These are phyloP conservation scores for Hemibagrus wyckioides DNA, from an alignment of 2,113 vertebrate genomes.

Conservation along the genomic window DNA sequence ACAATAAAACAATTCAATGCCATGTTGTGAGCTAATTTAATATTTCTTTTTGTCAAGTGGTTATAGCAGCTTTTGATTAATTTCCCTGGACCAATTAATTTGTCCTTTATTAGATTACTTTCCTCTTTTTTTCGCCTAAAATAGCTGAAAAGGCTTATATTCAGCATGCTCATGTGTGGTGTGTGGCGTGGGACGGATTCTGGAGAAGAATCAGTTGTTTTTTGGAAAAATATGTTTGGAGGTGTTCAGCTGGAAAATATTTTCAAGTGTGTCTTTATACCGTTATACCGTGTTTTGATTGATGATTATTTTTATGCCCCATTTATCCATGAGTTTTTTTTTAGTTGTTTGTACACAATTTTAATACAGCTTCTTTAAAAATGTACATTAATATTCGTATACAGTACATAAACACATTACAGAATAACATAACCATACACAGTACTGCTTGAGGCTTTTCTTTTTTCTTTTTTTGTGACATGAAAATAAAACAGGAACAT, in stretches of 20 bases:
- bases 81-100: constrained; percentile 61
- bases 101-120: constrained; percentile 66
- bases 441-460: no score
- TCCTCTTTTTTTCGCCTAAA: no score
- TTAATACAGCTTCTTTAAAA: constrained; percentile 43
- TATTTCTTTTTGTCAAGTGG: constrained; percentile 56
- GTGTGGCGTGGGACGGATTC: constrained; percentile 50
- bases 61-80: constrained; percentile 59
- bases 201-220: constrained; percentile 24
- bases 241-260: not conserved
- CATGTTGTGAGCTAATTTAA: constrained; percentile 54
- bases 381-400: constrained; percentile 26
- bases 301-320: constrained; percentile 38
- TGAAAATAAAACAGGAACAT: no score
- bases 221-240: not conserved
- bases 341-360: constrained; percentile 10
- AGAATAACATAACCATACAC: not conserved
- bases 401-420: not conserved
- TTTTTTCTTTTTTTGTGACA: no score
- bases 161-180: constrained; percentile 40
- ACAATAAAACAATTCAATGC: constrained; percentile 36
- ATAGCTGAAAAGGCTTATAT: constrained; percentile 52
- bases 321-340: constrained; percentile 44
- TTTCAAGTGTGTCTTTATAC: constrained; percentile 15
- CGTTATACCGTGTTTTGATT: constrained; percentile 25